phyloP scores from a whole-genome alignment of 1,140 invertebrate species.

The Zaprionus africanus region DNA sequence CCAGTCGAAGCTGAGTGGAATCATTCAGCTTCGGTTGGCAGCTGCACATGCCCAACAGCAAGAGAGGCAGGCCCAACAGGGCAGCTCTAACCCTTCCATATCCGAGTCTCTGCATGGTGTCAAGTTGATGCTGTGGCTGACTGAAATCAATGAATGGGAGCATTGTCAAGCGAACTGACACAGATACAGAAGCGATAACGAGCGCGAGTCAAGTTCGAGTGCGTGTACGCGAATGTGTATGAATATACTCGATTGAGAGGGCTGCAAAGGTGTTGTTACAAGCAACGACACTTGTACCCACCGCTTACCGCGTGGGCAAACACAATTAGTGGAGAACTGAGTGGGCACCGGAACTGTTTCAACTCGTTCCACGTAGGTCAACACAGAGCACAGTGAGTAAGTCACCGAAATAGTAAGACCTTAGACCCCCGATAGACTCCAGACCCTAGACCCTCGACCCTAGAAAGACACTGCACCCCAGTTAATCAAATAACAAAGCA shows the following conservation, averaged over 20 bases:
- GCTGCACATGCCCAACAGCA: neutral
- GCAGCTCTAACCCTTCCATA: conserved; percentile 2
- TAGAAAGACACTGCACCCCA: neutral
- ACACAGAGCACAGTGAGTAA: conserved; percentile 1
- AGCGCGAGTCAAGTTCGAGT: neutral
- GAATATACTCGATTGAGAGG: conserved; percentile 21
- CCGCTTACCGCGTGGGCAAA: conserved; percentile 28
- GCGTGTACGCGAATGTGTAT: conserved; percentile 1
- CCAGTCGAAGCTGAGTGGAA: conserved; percentile 7
- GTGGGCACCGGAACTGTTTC: conserved; percentile 34
- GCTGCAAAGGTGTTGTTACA: conserved; percentile 22
- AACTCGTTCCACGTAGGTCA: neutral
- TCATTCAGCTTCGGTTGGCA: conserved; percentile 40
- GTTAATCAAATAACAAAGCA: neutral
- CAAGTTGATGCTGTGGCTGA: neutral
- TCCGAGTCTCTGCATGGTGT: conserved; percentile 33
- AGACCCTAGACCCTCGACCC: neutral
- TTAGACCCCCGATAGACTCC: neutral
- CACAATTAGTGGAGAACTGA: conserved; percentile 32
- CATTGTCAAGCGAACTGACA: conserved; percentile 25
- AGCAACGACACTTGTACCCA: conserved; percentile 18
- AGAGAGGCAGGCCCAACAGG: neutral
- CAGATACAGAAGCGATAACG: neutral
- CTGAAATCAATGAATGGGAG: conserved; percentile 37
- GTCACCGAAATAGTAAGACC: neutral